Evolutionary conservation across 2,113 vertebrate species (phyloP), one percentile per base, ranked within the genome.

Genomic region (Monopterus albus): DNA sequence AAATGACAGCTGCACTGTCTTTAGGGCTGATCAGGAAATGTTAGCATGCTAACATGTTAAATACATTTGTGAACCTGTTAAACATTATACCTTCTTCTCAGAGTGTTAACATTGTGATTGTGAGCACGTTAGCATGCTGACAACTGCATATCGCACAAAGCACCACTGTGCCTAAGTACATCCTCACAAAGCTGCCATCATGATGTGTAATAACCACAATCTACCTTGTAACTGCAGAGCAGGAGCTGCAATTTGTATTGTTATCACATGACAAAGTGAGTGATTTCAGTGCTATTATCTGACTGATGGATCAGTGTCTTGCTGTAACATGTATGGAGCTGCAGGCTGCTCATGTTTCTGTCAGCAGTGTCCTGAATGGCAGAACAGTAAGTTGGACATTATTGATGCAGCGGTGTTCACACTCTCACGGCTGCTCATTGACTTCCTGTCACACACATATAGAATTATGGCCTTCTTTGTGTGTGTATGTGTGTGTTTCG

Each of bases 361-460:
- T 77, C 78, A 67, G 74, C 69, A 79, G 73, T 82, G 46, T 79
- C 82, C 82, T 87, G 86, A 90, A 88, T 75, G 80, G 81, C 79
- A 84, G 67, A 87, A 82, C 74, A 62, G 82, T 69, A 57, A 82
- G 65, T 73, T 68, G 76, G 75, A 82, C 79, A 78, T 78, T 83
- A 88, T 87, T 64, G 85, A 88, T 78, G 79, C 51, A 62, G 53
- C 21, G 47, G 80, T 77, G 81, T 89, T 84, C 83, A 83, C 83
- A 85, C 79, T 79, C 76, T 83, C 80, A 88, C 79, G 56, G 79
- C 78, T 72, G 52, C 77, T 50, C 70, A 90, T 90, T 45, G 88
- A 91, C 81, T 87, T 84, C 70, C 82, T 15, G 65, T 89, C 85
- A 83, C 49, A 78, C 78, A 69, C 75, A 77, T 49, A 49, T 45